Evolutionary conservation across 2,113 vertebrate species (phyloP).

Genomic region (Leuciscus idus): DNA sequence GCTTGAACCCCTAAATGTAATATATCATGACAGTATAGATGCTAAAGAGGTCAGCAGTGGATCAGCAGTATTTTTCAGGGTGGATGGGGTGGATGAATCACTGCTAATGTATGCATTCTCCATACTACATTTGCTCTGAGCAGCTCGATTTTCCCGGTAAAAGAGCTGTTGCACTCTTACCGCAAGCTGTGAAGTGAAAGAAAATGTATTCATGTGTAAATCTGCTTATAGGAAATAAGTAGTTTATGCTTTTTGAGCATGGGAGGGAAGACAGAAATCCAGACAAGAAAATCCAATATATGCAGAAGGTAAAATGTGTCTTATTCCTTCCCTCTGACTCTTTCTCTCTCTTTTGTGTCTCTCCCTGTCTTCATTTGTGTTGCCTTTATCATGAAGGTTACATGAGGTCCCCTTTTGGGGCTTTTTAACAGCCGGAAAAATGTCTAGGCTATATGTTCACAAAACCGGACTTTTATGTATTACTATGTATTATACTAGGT

Average conservation of each 20-base stretch:
- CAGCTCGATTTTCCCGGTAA: background rate
- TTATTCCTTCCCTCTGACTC: background rate
- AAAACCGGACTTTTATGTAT: background rate
- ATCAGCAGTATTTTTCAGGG: background rate
- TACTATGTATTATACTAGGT: too few relatives aligned
- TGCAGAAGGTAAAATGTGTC: conserved; percentile 11
- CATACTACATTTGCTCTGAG: background rate
- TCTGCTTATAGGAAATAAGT: background rate
- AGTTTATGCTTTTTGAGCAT: conserved; percentile 20
- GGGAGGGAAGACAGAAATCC: conserved; percentile 8
- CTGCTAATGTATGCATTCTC: background rate
- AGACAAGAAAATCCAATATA: background rate
- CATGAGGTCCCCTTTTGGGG: background rate
- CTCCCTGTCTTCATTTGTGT: background rate
- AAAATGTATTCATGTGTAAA: background rate
- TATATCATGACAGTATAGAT: background rate
- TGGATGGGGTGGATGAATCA: background rate
- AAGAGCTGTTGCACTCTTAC: conserved; percentile 1
- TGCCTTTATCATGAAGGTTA: background rate
- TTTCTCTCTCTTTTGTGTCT: background rate
- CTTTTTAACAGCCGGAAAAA: background rate
- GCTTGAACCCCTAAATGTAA: background rate
- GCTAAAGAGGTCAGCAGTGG: background rate
- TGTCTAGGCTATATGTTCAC: background rate
- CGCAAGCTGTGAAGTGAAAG: background rate